phyloP scores from a whole-genome alignment of 2,888 invertebrate genomes.

The Hydraecia micacea region DNA sequence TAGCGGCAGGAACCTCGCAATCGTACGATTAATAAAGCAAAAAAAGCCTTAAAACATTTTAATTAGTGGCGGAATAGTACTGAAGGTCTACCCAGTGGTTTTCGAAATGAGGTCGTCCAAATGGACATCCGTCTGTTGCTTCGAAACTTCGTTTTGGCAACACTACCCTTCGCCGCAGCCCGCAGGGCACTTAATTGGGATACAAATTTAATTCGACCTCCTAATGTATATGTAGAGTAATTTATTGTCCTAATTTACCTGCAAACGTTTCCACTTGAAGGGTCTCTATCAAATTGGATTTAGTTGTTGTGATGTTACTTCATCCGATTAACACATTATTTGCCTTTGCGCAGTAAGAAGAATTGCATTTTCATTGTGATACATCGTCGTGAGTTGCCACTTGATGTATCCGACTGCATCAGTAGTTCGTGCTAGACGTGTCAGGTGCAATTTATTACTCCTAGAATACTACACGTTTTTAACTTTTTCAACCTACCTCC shows the following conservation, averaged over 20 bases:
- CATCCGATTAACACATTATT: conserved; percentile 40
- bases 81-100: conserved; percentile 13
- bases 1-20: conserved; percentile 2
- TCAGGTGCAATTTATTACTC: conserved; percentile 40
- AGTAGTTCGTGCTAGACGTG: conserved; percentile 55
- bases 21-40: conserved; percentile 4
- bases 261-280: conserved; percentile 24
- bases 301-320: conserved; percentile 20
- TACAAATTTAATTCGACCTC: conserved; percentile 22
- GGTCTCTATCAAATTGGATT: conserved; percentile 49
- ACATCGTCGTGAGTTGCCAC: conserved; percentile 46
- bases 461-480: conserved; percentile 46
- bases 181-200: conserved; percentile 13
- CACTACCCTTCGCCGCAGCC: conserved; percentile 16
- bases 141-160: conserved; percentile 8
- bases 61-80: conserved; percentile 24
- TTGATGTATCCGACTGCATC: conserved; percentile 44
- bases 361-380: conserved; percentile 28
- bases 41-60: conserved; percentile 18
- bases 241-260: conserved; percentile 46
- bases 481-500: conserved; percentile 37
- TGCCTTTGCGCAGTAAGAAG: conserved; percentile 17
- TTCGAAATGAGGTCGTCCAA: conserved; percentile 22
- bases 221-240: conserved; percentile 9
- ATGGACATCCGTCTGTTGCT: conserved; percentile 6